Percentiles rank a stretch among this genome's conserved stretches.
Conservation (phyloP, 1,140 invertebrate species). For the Calycopis cecrops region DNA sequence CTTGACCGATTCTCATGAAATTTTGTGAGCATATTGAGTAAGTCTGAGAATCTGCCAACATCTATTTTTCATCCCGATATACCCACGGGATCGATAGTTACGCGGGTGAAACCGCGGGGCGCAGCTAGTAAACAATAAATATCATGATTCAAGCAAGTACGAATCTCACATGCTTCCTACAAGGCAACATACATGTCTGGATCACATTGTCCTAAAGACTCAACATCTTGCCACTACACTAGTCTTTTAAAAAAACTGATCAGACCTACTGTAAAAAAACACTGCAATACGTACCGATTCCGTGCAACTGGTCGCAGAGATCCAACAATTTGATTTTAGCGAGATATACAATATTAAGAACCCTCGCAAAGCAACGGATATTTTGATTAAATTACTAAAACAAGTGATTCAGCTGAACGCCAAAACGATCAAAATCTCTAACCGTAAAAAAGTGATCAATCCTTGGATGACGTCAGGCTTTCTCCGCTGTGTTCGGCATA, state of each 20-base stretch:
- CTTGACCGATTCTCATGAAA: no score
- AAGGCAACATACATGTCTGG: slow-evolving; percentile 5
- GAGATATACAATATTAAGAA: slow-evolving; percentile 12
- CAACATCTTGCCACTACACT: neutral
- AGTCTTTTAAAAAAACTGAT: neutral
- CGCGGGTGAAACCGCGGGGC: no score
- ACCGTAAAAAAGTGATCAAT: slow-evolving; percentile 1
- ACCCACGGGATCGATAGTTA: no score
- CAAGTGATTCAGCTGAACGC: slow-evolving; percentile 6
- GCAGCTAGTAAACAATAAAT: no score
- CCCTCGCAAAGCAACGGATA: slow-evolving; percentile 11
- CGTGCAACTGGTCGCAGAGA: neutral
- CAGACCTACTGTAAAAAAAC: neutral
- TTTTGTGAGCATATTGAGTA: no score
- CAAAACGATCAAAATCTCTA: slow-evolving; percentile 1
- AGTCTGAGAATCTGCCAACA: no score
- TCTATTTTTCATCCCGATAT: no score
- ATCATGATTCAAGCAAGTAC: neutral
- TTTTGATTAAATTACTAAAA: slow-evolving; percentile 5
- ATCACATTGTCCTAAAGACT: slow-evolving; percentile 13
- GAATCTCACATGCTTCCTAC: slow-evolving; percentile 15
- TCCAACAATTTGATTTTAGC: slow-evolving; percentile 8
- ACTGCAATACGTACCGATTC: neutral
- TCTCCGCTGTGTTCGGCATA: slow-evolving; percentile 13
- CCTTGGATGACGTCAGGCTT: slow-evolving; percentile 17